phyloP scores from a whole-genome alignment of 2,113 vertebrate species.

The Gymnorhina tibicen region DNA sequence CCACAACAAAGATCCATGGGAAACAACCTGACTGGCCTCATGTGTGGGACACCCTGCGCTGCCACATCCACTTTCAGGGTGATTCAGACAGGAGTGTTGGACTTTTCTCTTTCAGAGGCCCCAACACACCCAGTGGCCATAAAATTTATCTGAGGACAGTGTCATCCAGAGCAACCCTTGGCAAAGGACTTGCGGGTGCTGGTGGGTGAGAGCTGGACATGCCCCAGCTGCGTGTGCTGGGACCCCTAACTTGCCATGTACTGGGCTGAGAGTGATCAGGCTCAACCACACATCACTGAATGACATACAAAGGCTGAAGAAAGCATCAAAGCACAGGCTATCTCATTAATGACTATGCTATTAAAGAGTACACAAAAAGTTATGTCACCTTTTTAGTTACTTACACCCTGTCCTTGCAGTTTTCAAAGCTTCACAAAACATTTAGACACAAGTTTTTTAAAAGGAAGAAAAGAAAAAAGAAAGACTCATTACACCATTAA shows the following conservation, averaged over 20 bases:
- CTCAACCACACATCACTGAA: background rate
- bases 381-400: background rate
- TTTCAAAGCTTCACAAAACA: background rate
- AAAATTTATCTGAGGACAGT: background rate
- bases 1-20: background rate
- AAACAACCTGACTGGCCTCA: background rate
- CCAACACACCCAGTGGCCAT: background rate
- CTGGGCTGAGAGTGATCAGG: background rate
- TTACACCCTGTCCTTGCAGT: background rate
- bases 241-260: accelerated
- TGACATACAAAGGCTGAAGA: background rate
- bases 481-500: background rate
- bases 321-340: background rate
- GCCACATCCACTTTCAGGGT: background rate
- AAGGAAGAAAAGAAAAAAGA: accelerated
- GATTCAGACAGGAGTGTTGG: background rate
- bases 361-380: background rate
- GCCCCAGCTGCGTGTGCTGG: background rate
- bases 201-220: background rate
- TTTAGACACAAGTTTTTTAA: background rate
- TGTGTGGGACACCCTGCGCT: accelerated
- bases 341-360: background rate
- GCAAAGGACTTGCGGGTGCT: background rate
- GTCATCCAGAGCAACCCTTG: background rate
- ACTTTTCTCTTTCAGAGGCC: background rate